These are phyloP conservation scores for Monochamus alternatus DNA, from an alignment of 2,888 invertebrate genomes.

Conservation along the genomic window DNA sequence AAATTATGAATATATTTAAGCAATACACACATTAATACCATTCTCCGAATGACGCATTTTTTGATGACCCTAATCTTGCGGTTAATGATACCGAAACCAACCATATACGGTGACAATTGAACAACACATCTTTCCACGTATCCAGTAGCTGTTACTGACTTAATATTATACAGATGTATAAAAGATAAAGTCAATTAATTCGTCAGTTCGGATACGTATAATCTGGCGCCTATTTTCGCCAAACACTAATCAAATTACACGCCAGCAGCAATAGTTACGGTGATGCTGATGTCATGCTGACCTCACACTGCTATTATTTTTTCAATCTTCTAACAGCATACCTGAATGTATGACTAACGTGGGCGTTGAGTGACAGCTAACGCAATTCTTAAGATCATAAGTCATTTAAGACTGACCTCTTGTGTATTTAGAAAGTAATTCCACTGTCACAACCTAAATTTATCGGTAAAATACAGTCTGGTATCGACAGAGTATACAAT, in stretches of 20 bases:
- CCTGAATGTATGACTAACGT: conserved; percentile 6
- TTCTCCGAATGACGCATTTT: too few species aligned
- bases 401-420: not conserved
- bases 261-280: conserved; percentile 2
- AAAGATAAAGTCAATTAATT: conserved; percentile 2
- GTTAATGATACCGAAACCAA: too few species aligned
- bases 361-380: not conserved
- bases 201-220: not conserved
- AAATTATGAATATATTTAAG: too few species aligned
- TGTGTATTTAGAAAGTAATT: not conserved
- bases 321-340: conserved; percentile 14
- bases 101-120: not conserved
- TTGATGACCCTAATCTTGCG: too few species aligned
- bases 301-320: conserved; percentile 30
- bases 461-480: too few species aligned
- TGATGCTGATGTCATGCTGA: conserved; percentile 34
- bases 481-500: too few species aligned
- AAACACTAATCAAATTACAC: conserved; percentile 6
- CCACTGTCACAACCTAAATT: too few species aligned
- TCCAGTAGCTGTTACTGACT: not conserved
- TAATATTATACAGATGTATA: conserved; percentile 6
- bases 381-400: conserved; percentile 1
- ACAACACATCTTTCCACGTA: not conserved
- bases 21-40: too few species aligned
- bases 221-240: conserved; percentile 17